Conservation (phyloP, 2,797 vertebrate genomes). For the Typhlichthys eigenmanni region DNA sequence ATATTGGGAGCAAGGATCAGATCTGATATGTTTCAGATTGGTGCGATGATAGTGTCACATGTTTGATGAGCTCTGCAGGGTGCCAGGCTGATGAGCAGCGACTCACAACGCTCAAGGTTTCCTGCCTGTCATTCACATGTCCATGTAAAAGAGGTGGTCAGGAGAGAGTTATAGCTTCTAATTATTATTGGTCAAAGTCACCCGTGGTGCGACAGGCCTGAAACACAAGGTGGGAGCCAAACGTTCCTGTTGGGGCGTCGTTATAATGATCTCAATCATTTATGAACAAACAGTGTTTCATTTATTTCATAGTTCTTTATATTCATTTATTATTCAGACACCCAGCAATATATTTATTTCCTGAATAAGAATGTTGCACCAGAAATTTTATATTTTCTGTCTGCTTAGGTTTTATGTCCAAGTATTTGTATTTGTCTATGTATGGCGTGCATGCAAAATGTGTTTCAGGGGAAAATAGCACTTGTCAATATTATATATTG, state of each 20-base stretch:
- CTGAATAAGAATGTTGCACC: neutral
- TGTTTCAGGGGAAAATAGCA: neutral
- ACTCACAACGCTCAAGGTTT: constrained; percentile 27
- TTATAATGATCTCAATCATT: neutral
- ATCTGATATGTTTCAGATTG: constrained; percentile 35
- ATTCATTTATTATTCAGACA: no score
- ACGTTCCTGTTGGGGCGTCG: neutral
- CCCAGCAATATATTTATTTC: neutral
- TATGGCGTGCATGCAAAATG: neutral
- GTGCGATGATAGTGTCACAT: constrained; percentile 43
- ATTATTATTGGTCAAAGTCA: no score
- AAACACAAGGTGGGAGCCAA: no score
- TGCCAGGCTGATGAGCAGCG: constrained; percentile 30
- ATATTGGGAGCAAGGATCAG: constrained; percentile 34
- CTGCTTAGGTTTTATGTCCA: neutral
- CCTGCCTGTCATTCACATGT: constrained; percentile 29
- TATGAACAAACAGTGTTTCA: no score
- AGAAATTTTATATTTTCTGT: neutral
- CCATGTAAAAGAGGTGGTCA: constrained; percentile 15
- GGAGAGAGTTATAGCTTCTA: neutral
- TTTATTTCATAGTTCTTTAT: no score
- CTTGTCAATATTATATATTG: neutral
- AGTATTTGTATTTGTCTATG: no score
- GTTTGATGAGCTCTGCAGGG: constrained; percentile 26
- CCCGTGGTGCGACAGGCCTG: no score